Base-by-base conservation (phyloP, 2,797 vertebrate genomes). In the Adelosebastes latens region DNA sequence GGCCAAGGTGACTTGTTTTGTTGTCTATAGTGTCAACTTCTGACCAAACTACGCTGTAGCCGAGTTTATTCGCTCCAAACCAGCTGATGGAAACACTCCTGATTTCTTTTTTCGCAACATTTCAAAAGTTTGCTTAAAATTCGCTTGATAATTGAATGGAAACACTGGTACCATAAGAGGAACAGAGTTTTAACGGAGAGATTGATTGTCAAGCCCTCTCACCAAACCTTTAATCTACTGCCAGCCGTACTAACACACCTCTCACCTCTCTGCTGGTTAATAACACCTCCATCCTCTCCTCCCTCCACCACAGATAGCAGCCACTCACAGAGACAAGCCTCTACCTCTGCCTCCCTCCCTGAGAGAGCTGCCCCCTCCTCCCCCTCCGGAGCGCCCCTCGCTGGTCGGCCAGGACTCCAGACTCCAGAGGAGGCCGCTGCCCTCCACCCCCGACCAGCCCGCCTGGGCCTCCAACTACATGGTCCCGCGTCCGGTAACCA, bases 251-350 rank as follows among this genome's bases (percentile, higher is more conserved):
- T 52, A 52, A 18, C 18, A 52, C 20, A 2, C 18, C 46, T 1
- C 16, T 18, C 5, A 36, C 18, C 14, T 72, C 18, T 79, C 24
- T 62, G 9, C 56, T 60, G 2, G 64, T 65, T 39, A 25, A 16
- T 36, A 70, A 71, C 53, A 10, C 7, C 27, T 13, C 24, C 1
- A 1, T 52, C 9, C 14, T 3, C 39, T 32, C 49, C 49, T 52
- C n/a, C 46, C 81, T 81, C 76, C 75, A 16, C 68, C 56, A 0
- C 91, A 99, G 98, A 95, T 94, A 39, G 68, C 92, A 4, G 92
- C 96, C 8, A 96, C 95, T 2, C 97, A 99, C 94, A 97, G 98
- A 88, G 98, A 99, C 91, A 99, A 99, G 88, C 98, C 98, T 18
- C 93, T 99, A 87, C 98, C 98, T 0, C 95, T 97, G 78, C 98